Base-by-base conservation (phyloP, 1,140 invertebrate genomes). In the Drosophila simulans region DNA sequence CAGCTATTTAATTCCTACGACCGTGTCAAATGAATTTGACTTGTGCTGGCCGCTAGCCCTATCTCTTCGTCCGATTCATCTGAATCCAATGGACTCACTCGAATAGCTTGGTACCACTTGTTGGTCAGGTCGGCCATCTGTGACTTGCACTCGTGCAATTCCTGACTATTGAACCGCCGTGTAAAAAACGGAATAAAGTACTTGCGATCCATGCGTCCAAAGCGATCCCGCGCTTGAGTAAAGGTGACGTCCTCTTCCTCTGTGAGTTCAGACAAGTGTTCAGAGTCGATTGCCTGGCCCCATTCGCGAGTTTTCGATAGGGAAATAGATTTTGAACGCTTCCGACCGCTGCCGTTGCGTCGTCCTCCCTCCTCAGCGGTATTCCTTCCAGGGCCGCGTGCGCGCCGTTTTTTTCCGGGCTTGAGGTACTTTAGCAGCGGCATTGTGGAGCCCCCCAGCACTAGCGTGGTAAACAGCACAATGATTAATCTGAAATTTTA, bases 181-280 rank as follows among this genome's bases (percentile, higher is more conserved):
- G 98, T 99, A 91, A 99, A 99, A 92, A 99, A 98, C 5, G 98
- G 98, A 73, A 97, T 97, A 56, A 99, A 95, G 93, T 98, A 99
- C 91, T 98, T 98, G 51, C 97, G 94, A 93, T 99, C 98, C 88
- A 97, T 95, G 72, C 96, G 95, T 1, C 97, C 96, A 93, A 99
- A 99, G 25, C 98, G 95, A 92, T 95, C 94, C 65, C 96, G 93
- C 20, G 96, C 94, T 65, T 94, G 93, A 0, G 93, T 93, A 69
- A 94, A 94, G 48, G 93, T 93, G 0, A 94, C 94, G 93, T 94
- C 95, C 93, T 99, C 98, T 88, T 98, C 98, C 92, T 99, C 98
- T 0, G 98, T 99, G 11, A 98, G 95, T 93, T 99, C 98, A 4
- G 98, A 99, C 48, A 99, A 92, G 93, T 98, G 98, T 92, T 99